Base-by-base conservation (phyloP, 2,797 vertebrate species). In the Taenioides sp. region DNA sequence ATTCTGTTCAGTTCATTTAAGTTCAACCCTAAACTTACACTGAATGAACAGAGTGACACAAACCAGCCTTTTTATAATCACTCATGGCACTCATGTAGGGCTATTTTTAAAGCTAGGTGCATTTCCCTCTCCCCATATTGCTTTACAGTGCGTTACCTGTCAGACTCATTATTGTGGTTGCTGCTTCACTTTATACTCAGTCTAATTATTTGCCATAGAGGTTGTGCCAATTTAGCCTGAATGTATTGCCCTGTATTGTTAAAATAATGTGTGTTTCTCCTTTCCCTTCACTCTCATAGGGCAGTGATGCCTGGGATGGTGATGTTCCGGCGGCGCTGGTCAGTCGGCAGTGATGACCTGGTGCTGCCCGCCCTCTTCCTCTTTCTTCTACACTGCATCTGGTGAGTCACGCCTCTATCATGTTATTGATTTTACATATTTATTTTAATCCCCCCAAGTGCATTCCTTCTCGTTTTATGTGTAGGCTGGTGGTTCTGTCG, bases 261-360 rank as follows among this genome's bases (percentile, higher is more conserved):
- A 31, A 37, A 14, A 10, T 34, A 23, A 37, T 60, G 37, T 61
- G 16, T 72, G 72, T 28, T 77, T 40, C 0, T 69, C 20, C 25
- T 6, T 43, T 4, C 27, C 20, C 50, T 52, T 3, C 74, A 52
- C 63, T n/a, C 40, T 77, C 43, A 73, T 90, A 94, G 94, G 92
- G 93, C 92, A 93, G 93, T 94, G 92, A 99, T 99, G 97, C 97
- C 98, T 88, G 98, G 98, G 84, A 99, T 98, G 85, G 98, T 99
- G 83, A 96, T 99, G 94, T 99, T 99, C 93, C 96, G 98, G 92
- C 95, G 98, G 87, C 97, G 98, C 95, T 99, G 98, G 98, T 99
- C 98, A 95, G 98, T 99, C 86, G 98, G 98, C 93, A 99, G 97
- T 85, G 98, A 99, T 95, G 98, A 99, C 96, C 96, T 99, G 81